These are phyloP conservation scores for Pavo muticus DNA, from an alignment of 2,113 vertebrate genomes.

Conservation along the genomic window DNA sequence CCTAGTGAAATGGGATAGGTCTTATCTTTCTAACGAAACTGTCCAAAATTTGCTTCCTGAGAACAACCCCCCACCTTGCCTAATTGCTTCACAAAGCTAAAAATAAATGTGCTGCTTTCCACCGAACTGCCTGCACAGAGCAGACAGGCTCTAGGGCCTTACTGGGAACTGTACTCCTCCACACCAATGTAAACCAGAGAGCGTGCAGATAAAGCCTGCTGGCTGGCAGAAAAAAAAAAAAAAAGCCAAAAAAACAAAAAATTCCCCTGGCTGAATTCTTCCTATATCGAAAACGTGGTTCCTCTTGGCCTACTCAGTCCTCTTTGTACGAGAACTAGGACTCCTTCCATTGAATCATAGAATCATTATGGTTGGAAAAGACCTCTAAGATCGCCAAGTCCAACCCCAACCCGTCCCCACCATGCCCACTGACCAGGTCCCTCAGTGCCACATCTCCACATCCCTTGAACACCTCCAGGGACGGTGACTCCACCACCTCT, in stretches of 20 bases:
- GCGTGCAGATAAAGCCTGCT: neutral
- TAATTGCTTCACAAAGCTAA: neutral
- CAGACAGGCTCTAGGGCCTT: neutral
- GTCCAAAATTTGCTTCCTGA: constrained; percentile 13
- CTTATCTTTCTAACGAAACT: constrained; percentile 36
- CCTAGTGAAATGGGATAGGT: neutral
- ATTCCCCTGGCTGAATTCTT: neutral
- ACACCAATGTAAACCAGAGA: neutral
- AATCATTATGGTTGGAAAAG: too few species aligned
- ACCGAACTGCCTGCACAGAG: neutral
- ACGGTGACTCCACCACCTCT: too few species aligned
- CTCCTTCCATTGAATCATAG: neutral
- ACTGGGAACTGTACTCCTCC: neutral
- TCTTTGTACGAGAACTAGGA: accelerated
- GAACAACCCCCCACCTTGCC: neutral
- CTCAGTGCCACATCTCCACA: too few species aligned
- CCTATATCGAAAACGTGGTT: neutral
- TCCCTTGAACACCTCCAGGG: too few species aligned
- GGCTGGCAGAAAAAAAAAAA: neutral
- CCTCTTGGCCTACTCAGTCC: neutral
- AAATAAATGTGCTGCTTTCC: constrained; percentile 29
- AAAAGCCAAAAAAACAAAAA: neutral
- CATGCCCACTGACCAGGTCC: too few species aligned
- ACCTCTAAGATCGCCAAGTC: too few species aligned
- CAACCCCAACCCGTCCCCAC: too few species aligned